phyloP scores from a whole-genome alignment of 1,140 invertebrate species.

The Heliconius melpomene region DNA sequence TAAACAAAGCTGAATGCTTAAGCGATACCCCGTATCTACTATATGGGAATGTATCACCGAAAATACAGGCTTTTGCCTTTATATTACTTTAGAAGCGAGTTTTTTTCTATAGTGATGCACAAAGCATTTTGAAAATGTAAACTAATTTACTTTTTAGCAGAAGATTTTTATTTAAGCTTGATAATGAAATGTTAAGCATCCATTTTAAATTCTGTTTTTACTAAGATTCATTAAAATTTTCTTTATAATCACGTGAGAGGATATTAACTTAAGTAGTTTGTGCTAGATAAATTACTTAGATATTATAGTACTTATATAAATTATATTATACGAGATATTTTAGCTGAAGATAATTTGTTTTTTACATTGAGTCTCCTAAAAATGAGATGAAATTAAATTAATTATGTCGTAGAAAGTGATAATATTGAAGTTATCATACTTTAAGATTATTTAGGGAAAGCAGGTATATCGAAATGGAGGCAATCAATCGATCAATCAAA shows the following conservation, averaged over 20 bases:
- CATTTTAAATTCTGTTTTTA: slow-evolving; percentile 31
- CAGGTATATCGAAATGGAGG: not conserved
- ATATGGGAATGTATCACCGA: slow-evolving; percentile 12
- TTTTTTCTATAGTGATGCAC: slow-evolving; percentile 25
- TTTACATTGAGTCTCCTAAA: not conserved
- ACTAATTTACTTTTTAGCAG: slow-evolving; percentile 26
- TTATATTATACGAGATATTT: not conserved
- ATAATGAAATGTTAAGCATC: slow-evolving; percentile 30
- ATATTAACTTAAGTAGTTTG: slow-evolving; percentile 8
- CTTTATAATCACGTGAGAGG: slow-evolving; percentile 24
- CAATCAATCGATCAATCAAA: too few relatives aligned
- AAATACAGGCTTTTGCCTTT: slow-evolving; percentile 19
- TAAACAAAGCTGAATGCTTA: not conserved
- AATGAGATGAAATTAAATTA: not conserved
- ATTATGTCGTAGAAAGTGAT: not conserved
- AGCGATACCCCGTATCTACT: slow-evolving; percentile 1
- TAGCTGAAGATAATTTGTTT: not conserved
- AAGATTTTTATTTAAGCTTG: slow-evolving; percentile 28
- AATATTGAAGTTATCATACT: not conserved
- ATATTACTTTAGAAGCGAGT: slow-evolving; percentile 27
- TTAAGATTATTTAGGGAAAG: not conserved
- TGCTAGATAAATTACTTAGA: not conserved
- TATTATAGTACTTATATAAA: not conserved
- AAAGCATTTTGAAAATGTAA: slow-evolving; percentile 27
- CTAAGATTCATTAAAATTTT: slow-evolving; percentile 19